A percentile compares a stretch with the other conserved stretches of the same genome.
These are phyloP conservation scores for Phyllostomus hastatus DNA, from an alignment of 2,113 vertebrate species.

Conservation along the genomic window DNA sequence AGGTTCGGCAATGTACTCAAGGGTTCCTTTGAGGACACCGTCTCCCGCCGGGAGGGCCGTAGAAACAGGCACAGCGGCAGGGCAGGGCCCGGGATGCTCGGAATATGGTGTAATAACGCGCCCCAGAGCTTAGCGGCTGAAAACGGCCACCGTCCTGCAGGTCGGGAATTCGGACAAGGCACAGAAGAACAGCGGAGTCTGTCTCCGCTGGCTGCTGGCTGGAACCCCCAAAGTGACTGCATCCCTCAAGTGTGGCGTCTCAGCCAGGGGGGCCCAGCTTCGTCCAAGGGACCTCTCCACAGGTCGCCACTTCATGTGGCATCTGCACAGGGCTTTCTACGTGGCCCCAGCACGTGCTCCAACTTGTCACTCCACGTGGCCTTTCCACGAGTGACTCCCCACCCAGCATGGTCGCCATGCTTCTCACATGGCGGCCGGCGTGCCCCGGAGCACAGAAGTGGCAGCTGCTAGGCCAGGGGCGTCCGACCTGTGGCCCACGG, in stretches of 20 bases:
- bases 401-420: not conserved
- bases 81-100: no score
- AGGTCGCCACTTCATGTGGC: not conserved
- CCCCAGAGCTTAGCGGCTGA: not conserved
- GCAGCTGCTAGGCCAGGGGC: not conserved
- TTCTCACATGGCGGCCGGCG: not conserved
- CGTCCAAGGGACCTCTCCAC: not conserved
- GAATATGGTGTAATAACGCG: not conserved
- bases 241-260: accelerated
- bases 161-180: not conserved
- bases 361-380: not conserved
- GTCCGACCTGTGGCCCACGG: no score
- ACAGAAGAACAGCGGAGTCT: no score
- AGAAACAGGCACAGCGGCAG: not conserved
- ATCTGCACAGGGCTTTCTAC: not conserved
- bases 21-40: not conserved
- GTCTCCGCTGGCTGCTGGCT: not conserved
- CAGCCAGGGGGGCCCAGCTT: accelerated
- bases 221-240: not conserved
- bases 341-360: not conserved
- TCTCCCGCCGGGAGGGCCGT: not conserved
- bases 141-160: not conserved
- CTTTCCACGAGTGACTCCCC: not conserved
- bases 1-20: accelerated
- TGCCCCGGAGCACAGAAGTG: not conserved